Conservation (phyloP, 2,113 vertebrate species). For the Pica pica region DNA sequence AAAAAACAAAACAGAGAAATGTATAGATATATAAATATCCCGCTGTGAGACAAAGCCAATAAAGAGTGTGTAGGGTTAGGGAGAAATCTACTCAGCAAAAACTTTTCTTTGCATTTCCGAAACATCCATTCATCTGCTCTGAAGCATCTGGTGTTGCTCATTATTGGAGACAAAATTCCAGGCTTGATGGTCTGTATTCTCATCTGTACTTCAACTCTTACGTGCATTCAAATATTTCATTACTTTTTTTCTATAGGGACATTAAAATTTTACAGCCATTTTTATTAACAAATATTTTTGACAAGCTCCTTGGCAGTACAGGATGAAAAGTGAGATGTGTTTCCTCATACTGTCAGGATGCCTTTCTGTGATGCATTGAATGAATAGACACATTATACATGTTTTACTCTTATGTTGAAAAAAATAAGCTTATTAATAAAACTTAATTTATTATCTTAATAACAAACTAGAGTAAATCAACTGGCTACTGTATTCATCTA, state of each 20-base stretch:
- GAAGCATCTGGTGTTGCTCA: background rate
- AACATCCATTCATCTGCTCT: background rate
- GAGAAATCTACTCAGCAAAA: background rate
- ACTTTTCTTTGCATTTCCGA: background rate
- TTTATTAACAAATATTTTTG: background rate
- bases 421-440: background rate
- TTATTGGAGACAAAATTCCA: background rate
- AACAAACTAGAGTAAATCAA: background rate
- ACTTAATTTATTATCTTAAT: background rate
- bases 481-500: background rate
- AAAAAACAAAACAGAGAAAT: background rate
- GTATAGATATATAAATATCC: background rate
- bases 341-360: background rate
- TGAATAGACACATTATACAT: background rate
- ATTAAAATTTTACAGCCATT: background rate
- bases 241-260: background rate
- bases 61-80: background rate
- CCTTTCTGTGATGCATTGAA: background rate
- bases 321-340: background rate
- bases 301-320: background rate
- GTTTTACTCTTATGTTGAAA: background rate
- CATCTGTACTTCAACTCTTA: background rate
- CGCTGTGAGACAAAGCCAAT: background rate
- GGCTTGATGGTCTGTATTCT: background rate
- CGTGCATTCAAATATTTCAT: rapidly evolving